Evolutionary conservation across 2,888 invertebrate species (phyloP).

Genomic region (Papilio elwesi): DNA sequence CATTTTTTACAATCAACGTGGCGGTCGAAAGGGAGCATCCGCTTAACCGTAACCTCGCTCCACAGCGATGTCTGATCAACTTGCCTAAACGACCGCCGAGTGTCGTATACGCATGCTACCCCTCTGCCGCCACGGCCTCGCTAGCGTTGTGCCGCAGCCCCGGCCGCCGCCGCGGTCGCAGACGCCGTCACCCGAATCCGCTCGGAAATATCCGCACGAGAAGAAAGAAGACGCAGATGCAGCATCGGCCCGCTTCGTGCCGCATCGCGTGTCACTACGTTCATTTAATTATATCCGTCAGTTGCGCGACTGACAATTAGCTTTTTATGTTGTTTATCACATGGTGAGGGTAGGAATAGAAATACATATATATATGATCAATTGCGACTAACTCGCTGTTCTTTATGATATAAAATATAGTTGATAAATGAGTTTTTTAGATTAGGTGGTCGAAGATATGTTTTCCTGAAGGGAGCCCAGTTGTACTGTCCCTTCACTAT

Average conservation of each 20-base stretch:
- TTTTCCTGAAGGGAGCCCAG: conserved; percentile 26
- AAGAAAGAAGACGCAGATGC: conserved; percentile 38
- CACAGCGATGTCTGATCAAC: not conserved
- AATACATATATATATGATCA: conserved; percentile 37
- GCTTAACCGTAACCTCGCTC: no score
- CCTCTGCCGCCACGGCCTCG: conserved; percentile 43
- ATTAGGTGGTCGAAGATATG: conserved; percentile 44
- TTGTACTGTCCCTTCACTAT: conserved; percentile 48
- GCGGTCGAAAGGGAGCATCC: conserved; percentile 19
- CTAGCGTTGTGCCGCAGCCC: conserved; percentile 82
- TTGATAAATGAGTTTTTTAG: conserved; percentile 39
- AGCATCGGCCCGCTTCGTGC: conserved; percentile 28
- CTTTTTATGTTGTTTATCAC: conserved; percentile 47
- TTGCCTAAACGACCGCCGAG: no score
- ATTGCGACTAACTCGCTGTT: conserved; percentile 52
- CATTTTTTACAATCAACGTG: conserved; percentile 30
- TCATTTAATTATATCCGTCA: conserved; percentile 14
- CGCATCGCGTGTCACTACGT: not conserved
- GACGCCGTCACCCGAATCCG: conserved; percentile 77
- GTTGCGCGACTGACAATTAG: conserved; percentile 34
- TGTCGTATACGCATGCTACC: not conserved
- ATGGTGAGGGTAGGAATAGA: conserved; percentile 70
- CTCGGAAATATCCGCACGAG: conserved; percentile 59
- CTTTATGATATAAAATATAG: conserved; percentile 52
- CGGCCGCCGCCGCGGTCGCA: conserved; percentile 64